Evolutionary conservation across 2,888 invertebrate genomes (phyloP).

Genomic region (Dendrolimus pini): DNA sequence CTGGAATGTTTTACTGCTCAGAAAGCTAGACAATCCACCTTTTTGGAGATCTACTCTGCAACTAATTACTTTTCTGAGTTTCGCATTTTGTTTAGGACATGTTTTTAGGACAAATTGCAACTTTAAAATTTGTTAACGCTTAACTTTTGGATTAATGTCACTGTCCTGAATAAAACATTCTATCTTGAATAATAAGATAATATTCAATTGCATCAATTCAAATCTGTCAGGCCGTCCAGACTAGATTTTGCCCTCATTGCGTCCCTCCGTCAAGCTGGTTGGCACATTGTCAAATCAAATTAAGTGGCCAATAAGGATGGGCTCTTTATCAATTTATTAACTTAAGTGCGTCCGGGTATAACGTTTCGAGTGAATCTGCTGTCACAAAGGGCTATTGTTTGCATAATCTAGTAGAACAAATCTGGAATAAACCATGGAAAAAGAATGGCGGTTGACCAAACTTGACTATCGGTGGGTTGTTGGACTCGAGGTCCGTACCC

Average conservation of each 20-base stretch:
- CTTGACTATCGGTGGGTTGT: too few relatives aligned
- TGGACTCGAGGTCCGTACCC: too few relatives aligned
- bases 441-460: too few relatives aligned
- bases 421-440: too few relatives aligned
- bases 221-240: not conserved
- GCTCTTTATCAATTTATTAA: not conserved
- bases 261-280: not conserved
- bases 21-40: too few relatives aligned
- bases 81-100: too few relatives aligned
- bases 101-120: too few relatives aligned
- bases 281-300: not conserved
- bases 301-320: not conserved
- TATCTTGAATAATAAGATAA: not conserved
- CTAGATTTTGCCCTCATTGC: not conserved
- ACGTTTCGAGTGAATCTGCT: not conserved
- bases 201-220: not conserved
- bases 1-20: too few relatives aligned
- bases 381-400: not conserved
- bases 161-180: not conserved
- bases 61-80: too few relatives aligned
- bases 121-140: too few relatives aligned
- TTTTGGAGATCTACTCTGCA: too few relatives aligned
- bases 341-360: not conserved
- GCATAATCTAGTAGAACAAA: too few relatives aligned
- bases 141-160: not conserved